Base-by-base conservation (phyloP, 2,113 vertebrate genomes). In the Orycteropus afer region DNA sequence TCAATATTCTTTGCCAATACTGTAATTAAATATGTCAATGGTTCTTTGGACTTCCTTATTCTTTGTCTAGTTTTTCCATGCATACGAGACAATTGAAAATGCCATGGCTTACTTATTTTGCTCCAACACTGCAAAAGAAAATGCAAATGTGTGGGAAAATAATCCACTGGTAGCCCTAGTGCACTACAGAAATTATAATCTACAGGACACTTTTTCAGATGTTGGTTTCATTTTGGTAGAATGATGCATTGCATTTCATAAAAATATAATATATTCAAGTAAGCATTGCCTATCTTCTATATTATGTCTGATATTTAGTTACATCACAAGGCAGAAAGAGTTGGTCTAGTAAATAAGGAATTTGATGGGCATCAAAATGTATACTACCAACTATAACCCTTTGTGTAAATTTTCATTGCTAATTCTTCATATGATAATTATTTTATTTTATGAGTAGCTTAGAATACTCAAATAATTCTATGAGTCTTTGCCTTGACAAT, bases 281-380 rank as follows among this genome's bases (percentile, higher is more conserved):
- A 97, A 85, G 79, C 18, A 81, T 89, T 87, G 59, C 74, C 63
- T 93, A 51, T 2, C 15, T 92, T 22, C 37, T 89, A 51, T 84
- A 88, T 85, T 45, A 14, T 57, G 89, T 42, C 51, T 80, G 61
- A 76, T 22, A 37, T 91, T 96, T 96, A 95, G 78, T 93, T 67
- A 92, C 4, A 93, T 85, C 5, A 57, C 65, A 73, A 97, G 76
- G 45, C 40, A 95, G 47, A 92, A 76, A 92, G 94, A 96, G 57
- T 67, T 5, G 22, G 85, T 42, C 42, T 85, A 94, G 32, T 86
- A 97, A 97, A 98, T 94, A 80, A 97, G 57, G 80, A 77, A 89
- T 86, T 3, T 80, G 45, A 79, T 0, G 76, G 55, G 95, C 77
- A 76, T 9, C 22, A 32, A n/a, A 29, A 29, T 78, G 1, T 73